These are phyloP conservation scores for Polyodon spathula DNA, from an alignment of 2,113 vertebrate species.

Conservation along the genomic window DNA sequence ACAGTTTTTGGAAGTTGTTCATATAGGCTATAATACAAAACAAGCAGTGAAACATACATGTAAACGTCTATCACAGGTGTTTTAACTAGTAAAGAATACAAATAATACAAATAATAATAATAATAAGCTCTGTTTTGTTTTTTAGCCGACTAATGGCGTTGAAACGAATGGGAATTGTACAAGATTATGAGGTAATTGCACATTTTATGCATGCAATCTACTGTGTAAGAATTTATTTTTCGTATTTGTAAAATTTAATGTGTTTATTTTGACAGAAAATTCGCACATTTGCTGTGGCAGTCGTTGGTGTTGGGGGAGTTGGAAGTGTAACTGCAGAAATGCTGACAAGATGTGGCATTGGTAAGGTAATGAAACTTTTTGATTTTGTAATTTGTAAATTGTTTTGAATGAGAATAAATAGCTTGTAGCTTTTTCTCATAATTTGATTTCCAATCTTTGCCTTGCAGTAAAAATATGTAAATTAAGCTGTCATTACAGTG, in stretches of 20 bases:
- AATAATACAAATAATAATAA: no score
- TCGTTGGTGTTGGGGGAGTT: slow-evolving; percentile 91
- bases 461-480: no score
- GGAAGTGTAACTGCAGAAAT: slow-evolving; percentile 97
- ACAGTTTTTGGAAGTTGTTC: no score
- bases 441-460: no score
- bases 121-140: not conserved
- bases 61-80: no score
- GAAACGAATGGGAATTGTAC: slow-evolving; percentile 95
- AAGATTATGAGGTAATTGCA: slow-evolving; percentile 83
- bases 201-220: not conserved
- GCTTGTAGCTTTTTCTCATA: no score
- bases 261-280: slow-evolving; percentile 72
- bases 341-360: slow-evolving; percentile 97
- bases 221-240: not conserved
- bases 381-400: not conserved
- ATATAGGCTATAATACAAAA: no score
- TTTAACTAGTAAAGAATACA: no score
- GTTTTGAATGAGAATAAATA: no score
- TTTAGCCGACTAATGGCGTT: slow-evolving; percentile 90
- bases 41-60: no score
- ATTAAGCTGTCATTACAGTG: no score
- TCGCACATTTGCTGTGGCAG: slow-evolving; percentile 75
- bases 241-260: not conserved
- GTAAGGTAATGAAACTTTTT: slow-evolving; percentile 85